Conservation (phyloP, 2,888 invertebrate genomes). For the Clepsis dumicolana region DNA sequence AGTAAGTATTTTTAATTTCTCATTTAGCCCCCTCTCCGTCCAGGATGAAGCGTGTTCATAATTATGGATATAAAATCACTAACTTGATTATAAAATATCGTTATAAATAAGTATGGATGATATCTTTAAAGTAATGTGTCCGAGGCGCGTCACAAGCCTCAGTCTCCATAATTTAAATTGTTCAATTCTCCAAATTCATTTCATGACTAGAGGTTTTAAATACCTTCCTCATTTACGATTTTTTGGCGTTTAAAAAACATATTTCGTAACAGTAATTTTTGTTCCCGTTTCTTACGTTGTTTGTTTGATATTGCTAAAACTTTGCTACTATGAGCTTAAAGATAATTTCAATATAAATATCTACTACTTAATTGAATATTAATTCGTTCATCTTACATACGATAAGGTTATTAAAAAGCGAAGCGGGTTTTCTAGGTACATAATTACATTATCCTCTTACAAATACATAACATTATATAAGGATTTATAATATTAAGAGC, state of each 20-base stretch:
- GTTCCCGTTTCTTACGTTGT: not conserved
- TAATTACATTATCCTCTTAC: constrained; percentile 72
- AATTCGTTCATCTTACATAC: constrained; percentile 67
- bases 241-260: constrained; percentile 3
- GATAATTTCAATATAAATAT: constrained; percentile 61
- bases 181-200: constrained; percentile 19
- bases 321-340: constrained; percentile 69
- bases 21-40: constrained; percentile 80
- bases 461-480: constrained; percentile 68
- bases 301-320: constrained; percentile 50
- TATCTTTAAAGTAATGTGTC: constrained; percentile 53
- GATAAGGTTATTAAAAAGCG: constrained; percentile 53
- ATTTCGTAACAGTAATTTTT: not conserved
- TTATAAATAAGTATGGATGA: constrained; percentile 60
- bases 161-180: constrained; percentile 44
- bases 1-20: constrained; percentile 59
- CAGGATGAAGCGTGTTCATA: constrained; percentile 81
- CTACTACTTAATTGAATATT: constrained; percentile 56
- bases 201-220: not conserved
- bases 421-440: constrained; percentile 64
- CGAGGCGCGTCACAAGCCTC: constrained; percentile 26
- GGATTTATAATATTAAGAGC: constrained; percentile 80
- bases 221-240: not conserved
- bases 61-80: constrained; percentile 62
- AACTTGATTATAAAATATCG: constrained; percentile 59